phyloP scores from a whole-genome alignment of 2,888 invertebrate species.

The Hanleya hanleyi region DNA sequence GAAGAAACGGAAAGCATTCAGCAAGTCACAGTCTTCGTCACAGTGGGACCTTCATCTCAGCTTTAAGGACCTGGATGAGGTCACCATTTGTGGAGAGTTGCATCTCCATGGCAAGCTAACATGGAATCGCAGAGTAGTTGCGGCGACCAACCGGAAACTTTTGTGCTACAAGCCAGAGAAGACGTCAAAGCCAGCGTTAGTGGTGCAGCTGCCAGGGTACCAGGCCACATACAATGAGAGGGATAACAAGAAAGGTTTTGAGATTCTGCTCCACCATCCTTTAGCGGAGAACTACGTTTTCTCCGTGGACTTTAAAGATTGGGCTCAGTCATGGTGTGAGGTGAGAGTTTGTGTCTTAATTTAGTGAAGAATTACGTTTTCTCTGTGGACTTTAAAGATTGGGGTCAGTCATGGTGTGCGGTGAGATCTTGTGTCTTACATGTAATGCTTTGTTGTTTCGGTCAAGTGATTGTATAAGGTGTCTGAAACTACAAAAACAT shows the following conservation, averaged over 20 bases:
- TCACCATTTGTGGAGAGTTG: conserved; percentile 60
- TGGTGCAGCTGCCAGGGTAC: conserved; percentile 57
- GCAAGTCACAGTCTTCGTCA: conserved; percentile 45
- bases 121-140: conserved; percentile 62
- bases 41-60: conserved; percentile 54
- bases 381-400: conserved; percentile 61
- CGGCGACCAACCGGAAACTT: conserved; percentile 56
- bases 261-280: conserved; percentile 59
- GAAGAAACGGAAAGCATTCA: conserved; percentile 33
- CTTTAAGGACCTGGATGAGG: conserved; percentile 51
- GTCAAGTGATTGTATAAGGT: too few species aligned
- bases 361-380: conserved; percentile 58
- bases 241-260: conserved; percentile 56
- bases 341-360: too few species aligned
- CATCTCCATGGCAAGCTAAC: conserved; percentile 58
- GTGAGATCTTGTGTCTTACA: too few species aligned
- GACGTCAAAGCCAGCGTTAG: conserved; percentile 54
- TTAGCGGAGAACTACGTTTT: conserved; percentile 59
- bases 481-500: background rate
- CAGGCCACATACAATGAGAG: conserved; percentile 52
- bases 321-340: conserved; percentile 64
- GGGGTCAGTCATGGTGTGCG: conserved; percentile 64
- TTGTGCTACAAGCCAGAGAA: conserved; percentile 63
- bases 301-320: conserved; percentile 61
- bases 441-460: too few species aligned